Percentiles rank a stretch among this genome's conserved stretches.
phyloP scores from a whole-genome alignment of 2,113 vertebrate genomes.

The Serilophus lunatus region DNA sequence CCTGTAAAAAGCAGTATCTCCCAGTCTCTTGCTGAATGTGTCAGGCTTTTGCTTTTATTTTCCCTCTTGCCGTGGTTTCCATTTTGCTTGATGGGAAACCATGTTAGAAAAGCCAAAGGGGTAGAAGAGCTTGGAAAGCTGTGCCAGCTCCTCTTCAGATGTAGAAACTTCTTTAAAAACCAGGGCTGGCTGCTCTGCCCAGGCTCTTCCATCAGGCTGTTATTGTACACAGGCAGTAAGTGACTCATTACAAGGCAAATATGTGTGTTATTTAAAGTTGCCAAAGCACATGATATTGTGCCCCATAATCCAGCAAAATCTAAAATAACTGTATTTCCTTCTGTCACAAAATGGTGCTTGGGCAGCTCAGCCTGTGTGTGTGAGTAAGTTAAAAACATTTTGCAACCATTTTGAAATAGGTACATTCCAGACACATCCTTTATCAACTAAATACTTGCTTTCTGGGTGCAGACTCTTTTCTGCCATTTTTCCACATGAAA shows the following conservation, averaged over 20 bases:
- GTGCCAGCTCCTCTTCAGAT: neutral
- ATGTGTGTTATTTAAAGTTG: neutral
- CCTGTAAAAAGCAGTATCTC: neutral
- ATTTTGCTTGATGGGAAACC: neutral
- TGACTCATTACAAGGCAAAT: neutral
- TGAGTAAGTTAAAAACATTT: neutral
- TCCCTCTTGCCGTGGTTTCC: neutral
- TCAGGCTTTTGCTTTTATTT: neutral
- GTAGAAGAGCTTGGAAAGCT: neutral
- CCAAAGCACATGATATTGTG: neutral
- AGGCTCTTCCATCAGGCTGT: neutral
- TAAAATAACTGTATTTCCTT: neutral
- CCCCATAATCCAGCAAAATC: neutral
- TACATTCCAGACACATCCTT: neutral
- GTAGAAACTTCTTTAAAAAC: neutral
- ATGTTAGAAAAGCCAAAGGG: neutral
- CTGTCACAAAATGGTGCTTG: fast-evolving
- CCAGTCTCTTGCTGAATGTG: neutral
- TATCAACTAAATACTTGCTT: neutral
- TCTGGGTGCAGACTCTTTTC: neutral
- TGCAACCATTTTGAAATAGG: neutral
- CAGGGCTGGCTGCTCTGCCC: neutral
- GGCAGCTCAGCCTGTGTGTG: neutral
- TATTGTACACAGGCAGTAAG: neutral
- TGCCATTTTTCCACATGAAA: neutral